Conservation (phyloP, 2,113 vertebrate species). For the Phylloscopus trochilus region DNA sequence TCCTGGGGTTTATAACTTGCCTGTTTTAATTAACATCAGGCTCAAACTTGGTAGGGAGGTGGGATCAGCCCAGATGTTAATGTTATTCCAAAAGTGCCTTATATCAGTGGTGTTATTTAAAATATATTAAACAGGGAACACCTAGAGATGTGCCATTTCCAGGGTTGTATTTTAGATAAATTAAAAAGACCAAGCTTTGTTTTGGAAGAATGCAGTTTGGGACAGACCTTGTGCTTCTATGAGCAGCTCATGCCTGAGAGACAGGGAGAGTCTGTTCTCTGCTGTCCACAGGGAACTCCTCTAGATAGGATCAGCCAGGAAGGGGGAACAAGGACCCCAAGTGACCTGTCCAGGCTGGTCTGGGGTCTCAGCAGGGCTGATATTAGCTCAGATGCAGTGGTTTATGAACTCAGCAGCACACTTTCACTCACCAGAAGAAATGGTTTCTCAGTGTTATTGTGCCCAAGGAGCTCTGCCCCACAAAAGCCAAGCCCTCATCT, state of each 20-base stretch:
- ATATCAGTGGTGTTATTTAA: conserved; percentile 70
- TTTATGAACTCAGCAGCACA: neutral
- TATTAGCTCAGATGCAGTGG: neutral
- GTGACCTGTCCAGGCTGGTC: neutral
- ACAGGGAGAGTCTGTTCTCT: neutral
- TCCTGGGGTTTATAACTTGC: conserved; percentile 85
- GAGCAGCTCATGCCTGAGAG: neutral
- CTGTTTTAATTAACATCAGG: conserved; percentile 85
- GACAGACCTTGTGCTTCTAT: neutral
- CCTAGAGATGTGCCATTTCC: neutral
- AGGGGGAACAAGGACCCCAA: neutral
- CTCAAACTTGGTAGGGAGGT: conserved; percentile 75
- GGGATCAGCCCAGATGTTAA: conserved; percentile 79
- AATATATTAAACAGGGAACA: conserved; percentile 41
- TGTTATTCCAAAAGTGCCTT: conserved; percentile 78
- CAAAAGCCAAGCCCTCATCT: neutral
- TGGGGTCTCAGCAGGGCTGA: neutral
- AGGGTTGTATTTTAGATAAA: neutral
- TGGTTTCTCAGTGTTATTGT: neutral
- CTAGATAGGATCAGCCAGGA: neutral
- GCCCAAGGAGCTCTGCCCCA: neutral
- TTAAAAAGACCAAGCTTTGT: neutral
- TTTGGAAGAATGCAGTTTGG: neutral
- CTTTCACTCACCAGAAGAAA: neutral
- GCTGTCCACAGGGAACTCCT: neutral